Percentiles rank a stretch among this genome's conserved stretches.
Evolutionary conservation across 2,888 invertebrate genomes (phyloP).

Genomic region (Synergus gifuensis): DNA sequence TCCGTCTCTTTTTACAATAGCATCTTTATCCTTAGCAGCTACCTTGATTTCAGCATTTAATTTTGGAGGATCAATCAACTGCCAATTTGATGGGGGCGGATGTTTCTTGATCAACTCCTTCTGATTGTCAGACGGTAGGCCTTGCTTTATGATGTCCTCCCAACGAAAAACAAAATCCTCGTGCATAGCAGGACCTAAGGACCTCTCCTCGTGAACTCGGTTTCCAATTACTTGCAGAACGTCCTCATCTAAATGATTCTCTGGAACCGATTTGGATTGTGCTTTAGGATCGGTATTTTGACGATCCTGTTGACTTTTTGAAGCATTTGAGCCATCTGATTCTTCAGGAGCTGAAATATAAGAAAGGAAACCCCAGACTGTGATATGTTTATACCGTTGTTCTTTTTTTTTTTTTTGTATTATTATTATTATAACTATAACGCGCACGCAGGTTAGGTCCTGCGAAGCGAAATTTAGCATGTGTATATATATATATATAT

Average conservation of each 20-base stretch:
- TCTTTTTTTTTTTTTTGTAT: too few relatives aligned
- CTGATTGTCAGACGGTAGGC: slow-evolving; percentile 14
- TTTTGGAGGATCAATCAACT: too few relatives aligned
- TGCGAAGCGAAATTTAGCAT: too few relatives aligned
- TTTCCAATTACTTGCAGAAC: slow-evolving; percentile 25
- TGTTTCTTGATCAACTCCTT: background rate
- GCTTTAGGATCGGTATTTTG: background rate
- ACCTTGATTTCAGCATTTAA: background rate
- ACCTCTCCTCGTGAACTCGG: background rate
- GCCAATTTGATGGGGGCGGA: slow-evolving; percentile 29
- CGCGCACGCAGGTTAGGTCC: too few relatives aligned
- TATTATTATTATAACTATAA: too few relatives aligned
- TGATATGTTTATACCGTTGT: too few relatives aligned
- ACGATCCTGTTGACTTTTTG: too few relatives aligned
- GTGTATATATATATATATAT: too few relatives aligned
- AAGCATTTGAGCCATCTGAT: too few relatives aligned
- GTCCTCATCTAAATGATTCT: slow-evolving; percentile 10
- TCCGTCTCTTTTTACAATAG: slow-evolving; percentile 45
- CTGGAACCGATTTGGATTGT: background rate
- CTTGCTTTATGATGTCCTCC: slow-evolving; percentile 37
- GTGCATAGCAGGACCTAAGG: slow-evolving; percentile 16
- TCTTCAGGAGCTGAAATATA: too few relatives aligned
- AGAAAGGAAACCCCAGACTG: too few relatives aligned
- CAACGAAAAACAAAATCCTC: slow-evolving; percentile 34
- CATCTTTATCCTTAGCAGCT: background rate